Conservation (phyloP, 2,888 invertebrate genomes). For the Eupithecia subfuscata region DNA sequence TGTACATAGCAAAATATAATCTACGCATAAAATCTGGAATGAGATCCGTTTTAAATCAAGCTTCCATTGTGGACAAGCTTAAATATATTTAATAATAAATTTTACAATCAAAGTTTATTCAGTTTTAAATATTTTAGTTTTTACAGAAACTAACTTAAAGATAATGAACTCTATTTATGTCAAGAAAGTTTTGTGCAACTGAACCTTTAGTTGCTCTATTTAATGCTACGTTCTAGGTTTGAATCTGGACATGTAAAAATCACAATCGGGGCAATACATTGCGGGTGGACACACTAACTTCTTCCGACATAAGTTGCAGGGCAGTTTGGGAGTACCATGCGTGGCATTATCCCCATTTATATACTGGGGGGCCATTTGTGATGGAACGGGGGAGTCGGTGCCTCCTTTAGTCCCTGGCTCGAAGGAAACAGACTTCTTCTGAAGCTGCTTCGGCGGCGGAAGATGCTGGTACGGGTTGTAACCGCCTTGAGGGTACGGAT, state of each 20-base stretch:
- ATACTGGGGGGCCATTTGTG: constrained; percentile 66
- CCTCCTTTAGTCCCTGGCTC: constrained; percentile 89
- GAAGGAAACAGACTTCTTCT: constrained; percentile 89
- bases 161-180: neutral
- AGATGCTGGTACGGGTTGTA: constrained; percentile 86
- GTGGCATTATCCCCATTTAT: constrained; percentile 53
- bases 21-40: constrained; percentile 60
- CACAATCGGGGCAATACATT: constrained; percentile 95
- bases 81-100: too few species aligned
- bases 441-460: constrained; percentile 84
- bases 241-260: constrained; percentile 95
- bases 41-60: constrained; percentile 64
- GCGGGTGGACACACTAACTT: constrained; percentile 91
- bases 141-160: constrained; percentile 17
- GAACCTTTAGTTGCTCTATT: constrained; percentile 21
- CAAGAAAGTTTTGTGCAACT: constrained; percentile 16
- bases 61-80: constrained; percentile 42
- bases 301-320: constrained; percentile 94
- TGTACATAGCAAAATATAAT: constrained; percentile 14
- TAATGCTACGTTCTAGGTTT: constrained; percentile 85
- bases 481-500: constrained; percentile 69
- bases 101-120: constrained; percentile 9
- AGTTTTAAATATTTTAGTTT: constrained; percentile 34
- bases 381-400: constrained; percentile 78
- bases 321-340: constrained; percentile 82